Evolutionary conservation across 2,113 vertebrate genomes (phyloP).

Genomic region (Sceloporus tristichus): DNA sequence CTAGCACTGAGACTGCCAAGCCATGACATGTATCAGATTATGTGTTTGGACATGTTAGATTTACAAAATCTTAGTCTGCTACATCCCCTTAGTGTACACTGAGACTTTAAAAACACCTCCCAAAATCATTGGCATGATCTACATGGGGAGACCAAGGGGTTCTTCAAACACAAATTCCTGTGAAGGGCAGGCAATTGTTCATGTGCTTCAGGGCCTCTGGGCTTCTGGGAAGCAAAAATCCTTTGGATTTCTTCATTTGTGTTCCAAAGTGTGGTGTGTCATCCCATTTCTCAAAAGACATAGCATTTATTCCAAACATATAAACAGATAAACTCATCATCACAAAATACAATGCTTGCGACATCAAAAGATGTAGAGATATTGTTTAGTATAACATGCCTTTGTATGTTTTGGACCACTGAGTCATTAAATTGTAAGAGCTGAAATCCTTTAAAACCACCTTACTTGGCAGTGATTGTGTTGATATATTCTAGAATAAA

Average conservation of each 20-base stretch:
- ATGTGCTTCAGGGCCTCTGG: too few relatives aligned
- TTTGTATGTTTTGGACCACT: background rate
- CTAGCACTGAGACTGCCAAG: too few relatives aligned
- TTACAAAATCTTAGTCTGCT: background rate
- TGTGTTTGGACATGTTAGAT: background rate
- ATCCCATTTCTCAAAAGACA: background rate
- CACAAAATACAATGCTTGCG: background rate
- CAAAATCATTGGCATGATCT: background rate
- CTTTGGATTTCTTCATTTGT: too few relatives aligned
- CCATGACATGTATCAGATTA: background rate
- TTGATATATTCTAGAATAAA: background rate
- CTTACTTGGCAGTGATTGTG: conserved; percentile 2
- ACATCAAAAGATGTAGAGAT: background rate
- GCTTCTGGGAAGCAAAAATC: background rate
- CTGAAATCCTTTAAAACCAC: background rate
- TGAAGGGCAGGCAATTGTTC: background rate
- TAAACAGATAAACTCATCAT: background rate
- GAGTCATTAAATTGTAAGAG: background rate
- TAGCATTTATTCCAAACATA: background rate
- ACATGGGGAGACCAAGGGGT: background rate
- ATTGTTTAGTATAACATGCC: background rate
- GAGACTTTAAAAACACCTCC: background rate
- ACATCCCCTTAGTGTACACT: background rate
- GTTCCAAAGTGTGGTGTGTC: background rate
- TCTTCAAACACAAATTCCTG: too few relatives aligned